A percentile compares a stretch with the other conserved stretches of the same genome.
phyloP scores from a whole-genome alignment of 2,888 invertebrate genomes.

The Incurvaria masculella region DNA sequence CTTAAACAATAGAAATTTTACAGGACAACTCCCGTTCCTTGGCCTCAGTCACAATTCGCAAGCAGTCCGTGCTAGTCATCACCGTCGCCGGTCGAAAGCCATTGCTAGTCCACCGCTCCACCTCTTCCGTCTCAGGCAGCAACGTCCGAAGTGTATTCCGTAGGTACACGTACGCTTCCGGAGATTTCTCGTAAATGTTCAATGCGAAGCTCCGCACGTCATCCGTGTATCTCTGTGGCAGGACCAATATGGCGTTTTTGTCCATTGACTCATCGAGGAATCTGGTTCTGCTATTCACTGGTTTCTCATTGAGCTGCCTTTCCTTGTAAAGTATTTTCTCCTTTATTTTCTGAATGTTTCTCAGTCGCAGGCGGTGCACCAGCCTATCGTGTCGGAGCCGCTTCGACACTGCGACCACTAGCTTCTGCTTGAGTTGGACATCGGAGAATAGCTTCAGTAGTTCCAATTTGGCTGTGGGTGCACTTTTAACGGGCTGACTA shows the following conservation, averaged over 20 bases:
- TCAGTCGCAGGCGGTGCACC: constrained; percentile 35
- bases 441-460: constrained; percentile 39
- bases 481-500: constrained; percentile 14
- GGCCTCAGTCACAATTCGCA: constrained; percentile 41
- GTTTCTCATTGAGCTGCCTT: constrained; percentile 35
- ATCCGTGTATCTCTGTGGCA: constrained; percentile 45
- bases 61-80: constrained; percentile 29
- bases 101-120: constrained; percentile 38
- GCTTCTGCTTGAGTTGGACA: constrained; percentile 41
- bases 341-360: constrained; percentile 30
- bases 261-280: constrained; percentile 42
- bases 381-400: constrained; percentile 38
- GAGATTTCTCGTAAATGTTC: constrained; percentile 47
- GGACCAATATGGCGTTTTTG: constrained; percentile 43
- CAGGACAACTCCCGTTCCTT: constrained; percentile 40
- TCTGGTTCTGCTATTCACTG: constrained; percentile 40
- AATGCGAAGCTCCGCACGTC: constrained; percentile 46
- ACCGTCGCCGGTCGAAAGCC: constrained; percentile 39
- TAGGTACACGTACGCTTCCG: constrained; percentile 45
- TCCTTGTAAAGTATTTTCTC: constrained; percentile 39
- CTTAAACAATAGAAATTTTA: constrained; percentile 20
- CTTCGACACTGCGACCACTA: constrained; percentile 33
- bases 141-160: constrained; percentile 43
- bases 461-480: constrained; percentile 24
- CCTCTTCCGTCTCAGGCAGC: constrained; percentile 41